phyloP scores from a whole-genome alignment of 2,113 vertebrate species.

The Columba janthina region DNA sequence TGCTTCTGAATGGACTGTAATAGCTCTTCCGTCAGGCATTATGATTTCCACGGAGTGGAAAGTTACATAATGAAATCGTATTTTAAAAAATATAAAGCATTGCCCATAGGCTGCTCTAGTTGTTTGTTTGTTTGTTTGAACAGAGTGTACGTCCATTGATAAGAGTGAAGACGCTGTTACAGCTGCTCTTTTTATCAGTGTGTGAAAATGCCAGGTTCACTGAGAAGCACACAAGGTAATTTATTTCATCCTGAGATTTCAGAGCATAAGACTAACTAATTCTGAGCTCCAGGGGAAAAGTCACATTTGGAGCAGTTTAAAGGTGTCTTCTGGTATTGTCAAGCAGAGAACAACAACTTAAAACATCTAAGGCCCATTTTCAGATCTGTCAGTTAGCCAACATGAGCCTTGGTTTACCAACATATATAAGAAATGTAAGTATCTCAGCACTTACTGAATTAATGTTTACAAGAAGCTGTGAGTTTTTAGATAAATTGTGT shows the following conservation, averaged over 20 bases:
- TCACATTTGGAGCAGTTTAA: background rate
- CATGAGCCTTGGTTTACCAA: background rate
- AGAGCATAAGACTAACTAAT: background rate
- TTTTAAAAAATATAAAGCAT: background rate
- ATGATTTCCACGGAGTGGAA: background rate
- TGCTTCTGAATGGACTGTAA: background rate
- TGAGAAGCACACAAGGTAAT: background rate
- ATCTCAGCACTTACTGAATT: background rate
- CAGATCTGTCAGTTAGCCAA: background rate
- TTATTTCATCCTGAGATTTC: background rate
- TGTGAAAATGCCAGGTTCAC: background rate
- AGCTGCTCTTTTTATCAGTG: background rate
- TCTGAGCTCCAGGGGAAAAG: background rate
- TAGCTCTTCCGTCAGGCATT: too few relatives aligned
- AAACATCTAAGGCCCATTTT: background rate
- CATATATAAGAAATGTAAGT: background rate
- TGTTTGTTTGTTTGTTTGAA: background rate
- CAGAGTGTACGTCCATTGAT: background rate
- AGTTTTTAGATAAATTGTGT: background rate
- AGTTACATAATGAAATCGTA: background rate
- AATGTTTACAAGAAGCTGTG: background rate
- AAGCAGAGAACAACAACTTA: background rate
- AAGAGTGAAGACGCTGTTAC: background rate
- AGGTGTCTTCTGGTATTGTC: background rate
- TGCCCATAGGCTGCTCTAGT: background rate